Conservation (phyloP, 1,140 invertebrate species). For the Diorhabda carinulata region DNA sequence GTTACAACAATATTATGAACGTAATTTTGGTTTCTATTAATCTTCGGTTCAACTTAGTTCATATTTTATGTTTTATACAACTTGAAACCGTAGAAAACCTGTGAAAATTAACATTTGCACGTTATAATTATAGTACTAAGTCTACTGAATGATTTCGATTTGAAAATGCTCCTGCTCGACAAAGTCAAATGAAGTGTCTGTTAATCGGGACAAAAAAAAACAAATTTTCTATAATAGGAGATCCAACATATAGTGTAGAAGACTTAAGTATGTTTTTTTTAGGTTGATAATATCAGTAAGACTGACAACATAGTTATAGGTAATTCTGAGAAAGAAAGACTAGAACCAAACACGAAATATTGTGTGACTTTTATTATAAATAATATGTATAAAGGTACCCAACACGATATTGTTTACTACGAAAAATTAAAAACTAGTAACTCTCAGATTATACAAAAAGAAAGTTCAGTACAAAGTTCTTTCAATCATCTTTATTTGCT, state of each 20-base stretch:
- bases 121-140: too few species aligned
- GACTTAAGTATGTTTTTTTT: slow-evolving; percentile 10
- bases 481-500: slow-evolving; percentile 31
- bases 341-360: slow-evolving; percentile 34
- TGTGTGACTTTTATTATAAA: slow-evolving; percentile 38
- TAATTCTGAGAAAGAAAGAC: slow-evolving; percentile 18
- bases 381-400: slow-evolving; percentile 30
- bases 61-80: too few species aligned
- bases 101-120: too few species aligned
- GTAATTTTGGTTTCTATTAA: too few species aligned
- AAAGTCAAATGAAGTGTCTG: too few species aligned
- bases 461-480: neutral
- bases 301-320: slow-evolving; percentile 28
- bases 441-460: slow-evolving; percentile 6
- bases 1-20: too few species aligned
- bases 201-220: too few species aligned
- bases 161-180: too few species aligned
- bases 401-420: slow-evolving; percentile 36
- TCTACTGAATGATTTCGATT: too few species aligned
- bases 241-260: neutral
- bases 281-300: slow-evolving; percentile 27
- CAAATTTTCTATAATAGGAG: too few species aligned
- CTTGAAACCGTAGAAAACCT: too few species aligned
- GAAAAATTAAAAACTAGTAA: slow-evolving; percentile 29
- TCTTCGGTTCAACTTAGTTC: too few species aligned